Conservation (phyloP, 2,113 vertebrate genomes). For the Prochilodus magdalenae region DNA sequence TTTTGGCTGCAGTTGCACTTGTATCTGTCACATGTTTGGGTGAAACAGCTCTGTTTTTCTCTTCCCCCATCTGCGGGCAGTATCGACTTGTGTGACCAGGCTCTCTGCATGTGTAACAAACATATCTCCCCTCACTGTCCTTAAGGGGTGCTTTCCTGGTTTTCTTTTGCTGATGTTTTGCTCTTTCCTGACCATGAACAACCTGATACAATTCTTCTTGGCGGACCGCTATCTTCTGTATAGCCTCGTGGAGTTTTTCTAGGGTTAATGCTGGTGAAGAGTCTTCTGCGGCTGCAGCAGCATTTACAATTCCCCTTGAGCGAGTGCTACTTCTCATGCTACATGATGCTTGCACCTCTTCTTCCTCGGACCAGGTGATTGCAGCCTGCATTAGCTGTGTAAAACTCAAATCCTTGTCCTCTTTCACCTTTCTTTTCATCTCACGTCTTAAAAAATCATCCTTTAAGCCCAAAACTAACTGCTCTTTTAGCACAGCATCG, state of each 20-base stretch:
- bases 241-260: slow-evolving; percentile 35
- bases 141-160: background rate
- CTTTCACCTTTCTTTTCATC: too few species aligned
- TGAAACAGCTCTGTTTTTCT: background rate
- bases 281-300: background rate
- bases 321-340: background rate
- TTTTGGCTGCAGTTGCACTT: too few species aligned
- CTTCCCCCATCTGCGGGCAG: background rate
- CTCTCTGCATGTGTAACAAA: too few species aligned
- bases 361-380: too few species aligned
- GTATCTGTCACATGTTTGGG: background rate
- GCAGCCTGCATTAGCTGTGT: too few species aligned
- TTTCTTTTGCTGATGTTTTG: background rate
- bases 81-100: background rate
- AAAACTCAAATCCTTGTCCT: too few species aligned
- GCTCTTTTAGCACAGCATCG: too few species aligned
- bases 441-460: too few species aligned
- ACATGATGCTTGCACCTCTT: too few species aligned
- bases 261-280: background rate
- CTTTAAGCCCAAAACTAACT: too few species aligned
- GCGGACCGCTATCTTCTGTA: slow-evolving; percentile 25
- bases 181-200: background rate
- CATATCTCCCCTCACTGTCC: too few species aligned
- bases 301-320: background rate
- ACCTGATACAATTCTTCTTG: slow-evolving; percentile 41